phyloP scores from a whole-genome alignment of 1,140 invertebrate species.

The Listronotus bonariensis region DNA sequence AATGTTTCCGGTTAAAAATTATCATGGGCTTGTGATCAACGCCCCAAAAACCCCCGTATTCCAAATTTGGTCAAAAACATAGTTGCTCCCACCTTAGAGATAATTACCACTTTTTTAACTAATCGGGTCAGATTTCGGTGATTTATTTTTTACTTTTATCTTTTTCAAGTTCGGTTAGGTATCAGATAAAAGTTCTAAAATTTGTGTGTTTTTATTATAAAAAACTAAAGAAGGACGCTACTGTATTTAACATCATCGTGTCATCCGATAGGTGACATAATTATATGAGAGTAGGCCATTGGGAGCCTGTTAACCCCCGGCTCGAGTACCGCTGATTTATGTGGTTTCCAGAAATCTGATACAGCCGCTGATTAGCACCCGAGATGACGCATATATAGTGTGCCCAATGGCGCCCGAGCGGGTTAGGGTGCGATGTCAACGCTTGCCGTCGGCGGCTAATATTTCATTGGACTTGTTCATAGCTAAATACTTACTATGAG shows the following conservation, averaged over 20 bases:
- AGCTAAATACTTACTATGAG: too few relatives aligned
- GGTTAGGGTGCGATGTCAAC: constrained; percentile 11
- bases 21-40: too few relatives aligned
- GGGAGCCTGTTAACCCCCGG: constrained; percentile 49
- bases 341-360: constrained; percentile 40
- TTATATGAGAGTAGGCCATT: constrained; percentile 49
- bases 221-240: background rate
- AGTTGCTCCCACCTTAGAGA: too few relatives aligned
- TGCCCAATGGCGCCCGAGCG: constrained; percentile 19
- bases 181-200: too few relatives aligned
- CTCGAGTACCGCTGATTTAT: constrained; percentile 48
- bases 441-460: background rate
- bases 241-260: constrained; percentile 7
- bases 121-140: too few relatives aligned
- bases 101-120: too few relatives aligned
- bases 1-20: too few relatives aligned
- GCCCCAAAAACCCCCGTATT: too few relatives aligned
- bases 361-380: constrained; percentile 36
- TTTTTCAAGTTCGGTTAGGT: too few relatives aligned
- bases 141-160: too few relatives aligned
- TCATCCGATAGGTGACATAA: constrained; percentile 48
- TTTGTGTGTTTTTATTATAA: too few relatives aligned
- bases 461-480: background rate
- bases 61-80: too few relatives aligned
- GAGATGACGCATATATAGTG: constrained; percentile 24